These are phyloP conservation scores for Phymatocera aterrima DNA, from an alignment of 2,888 invertebrate species.

Conservation along the genomic window DNA sequence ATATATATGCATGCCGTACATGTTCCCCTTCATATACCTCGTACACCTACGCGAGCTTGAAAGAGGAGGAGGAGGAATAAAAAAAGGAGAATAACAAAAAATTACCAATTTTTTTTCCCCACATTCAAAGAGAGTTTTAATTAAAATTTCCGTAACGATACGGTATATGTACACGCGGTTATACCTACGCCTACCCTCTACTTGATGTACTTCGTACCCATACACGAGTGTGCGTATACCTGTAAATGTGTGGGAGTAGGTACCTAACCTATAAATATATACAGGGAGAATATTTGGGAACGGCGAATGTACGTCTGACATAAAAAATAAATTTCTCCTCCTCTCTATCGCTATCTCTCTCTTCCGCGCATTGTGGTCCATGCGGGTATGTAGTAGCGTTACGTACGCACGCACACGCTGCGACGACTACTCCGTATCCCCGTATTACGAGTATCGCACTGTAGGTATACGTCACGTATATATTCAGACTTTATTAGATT, in stretches of 20 bases:
- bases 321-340: slow-evolving; percentile 19
- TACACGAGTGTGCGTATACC: neutral
- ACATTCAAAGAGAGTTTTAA: slow-evolving; percentile 39
- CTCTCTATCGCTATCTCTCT: neutral
- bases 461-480: neutral
- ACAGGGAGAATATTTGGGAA: too few relatives aligned
- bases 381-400: neutral
- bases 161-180: neutral
- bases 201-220: too few relatives aligned
- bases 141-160: slow-evolving; percentile 16
- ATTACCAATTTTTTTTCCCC: neutral
- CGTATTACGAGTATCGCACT: too few relatives aligned
- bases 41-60: too few relatives aligned
- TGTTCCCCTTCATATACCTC: too few relatives aligned
- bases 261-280: too few relatives aligned
- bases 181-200: neutral
- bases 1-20: too few relatives aligned
- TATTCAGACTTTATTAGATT: neutral
- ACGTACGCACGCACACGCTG: too few relatives aligned
- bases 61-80: neutral
- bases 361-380: neutral
- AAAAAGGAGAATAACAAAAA: neutral
- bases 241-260: too few relatives aligned
- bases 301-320: neutral
- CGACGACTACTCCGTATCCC: too few relatives aligned